Conservation (phyloP, 2,888 invertebrate species). For the Imbricaverruca yamaguchii region DNA sequence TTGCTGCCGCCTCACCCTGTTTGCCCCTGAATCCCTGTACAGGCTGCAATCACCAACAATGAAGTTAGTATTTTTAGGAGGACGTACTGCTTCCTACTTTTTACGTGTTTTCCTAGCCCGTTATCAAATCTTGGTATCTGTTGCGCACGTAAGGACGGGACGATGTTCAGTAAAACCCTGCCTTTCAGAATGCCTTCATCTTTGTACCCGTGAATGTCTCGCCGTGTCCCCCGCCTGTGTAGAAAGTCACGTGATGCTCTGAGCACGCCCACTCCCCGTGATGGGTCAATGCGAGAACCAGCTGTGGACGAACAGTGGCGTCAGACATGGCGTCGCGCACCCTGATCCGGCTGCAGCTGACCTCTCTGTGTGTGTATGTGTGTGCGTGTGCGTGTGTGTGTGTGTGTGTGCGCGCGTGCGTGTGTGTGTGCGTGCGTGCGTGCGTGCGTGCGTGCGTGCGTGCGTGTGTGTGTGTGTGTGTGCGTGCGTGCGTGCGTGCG, state of each 20-base stretch:
- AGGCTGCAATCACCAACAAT: conserved; percentile 1
- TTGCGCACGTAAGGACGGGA: background rate
- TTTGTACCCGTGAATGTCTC: background rate
- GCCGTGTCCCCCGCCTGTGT: background rate
- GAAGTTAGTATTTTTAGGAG: conserved; percentile 12
- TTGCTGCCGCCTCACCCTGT: too few species aligned
- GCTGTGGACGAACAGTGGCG: too few species aligned
- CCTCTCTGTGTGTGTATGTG: too few species aligned
- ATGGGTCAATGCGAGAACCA: too few species aligned
- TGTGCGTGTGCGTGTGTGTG: too few species aligned
- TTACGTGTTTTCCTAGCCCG: background rate
- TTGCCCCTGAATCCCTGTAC: background rate
- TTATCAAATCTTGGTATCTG: background rate
- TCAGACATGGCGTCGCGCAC: too few species aligned
- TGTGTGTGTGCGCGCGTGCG: too few species aligned
- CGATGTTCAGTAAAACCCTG: conserved; percentile 3
- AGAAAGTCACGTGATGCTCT: background rate
- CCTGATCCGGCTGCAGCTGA: too few species aligned
- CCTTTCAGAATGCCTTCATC: conserved; percentile 22
- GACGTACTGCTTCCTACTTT: conserved; percentile 16
- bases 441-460: too few species aligned
- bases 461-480: too few species aligned
- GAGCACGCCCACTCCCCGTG: background rate
- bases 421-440: too few species aligned
- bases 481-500: too few species aligned